Percentiles rank a stretch among this genome's conserved stretches.
phyloP scores from a whole-genome alignment of 2,888 invertebrate genomes.

The Acanthosepion pharaonis region DNA sequence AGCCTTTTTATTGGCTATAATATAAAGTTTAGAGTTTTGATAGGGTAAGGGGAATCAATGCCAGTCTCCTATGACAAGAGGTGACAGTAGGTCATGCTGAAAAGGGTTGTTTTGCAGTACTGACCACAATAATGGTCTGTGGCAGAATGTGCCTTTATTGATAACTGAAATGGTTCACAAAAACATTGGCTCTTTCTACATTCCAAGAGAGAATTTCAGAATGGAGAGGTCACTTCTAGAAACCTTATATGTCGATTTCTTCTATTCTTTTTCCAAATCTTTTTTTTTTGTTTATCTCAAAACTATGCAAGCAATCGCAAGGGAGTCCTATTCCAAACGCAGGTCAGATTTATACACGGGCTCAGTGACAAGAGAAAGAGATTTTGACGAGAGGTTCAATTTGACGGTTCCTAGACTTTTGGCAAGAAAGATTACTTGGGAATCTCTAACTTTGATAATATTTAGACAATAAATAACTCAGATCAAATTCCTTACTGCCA shows the following conservation, averaged over 20 bases:
- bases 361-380: neutral
- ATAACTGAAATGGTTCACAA: neutral
- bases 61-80: neutral
- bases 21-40: neutral
- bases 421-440: neutral
- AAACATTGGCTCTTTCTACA: neutral
- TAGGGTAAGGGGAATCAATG: neutral
- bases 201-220: neutral
- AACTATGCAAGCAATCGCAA: neutral
- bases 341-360: neutral
- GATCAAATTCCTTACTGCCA: neutral
- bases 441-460: neutral
- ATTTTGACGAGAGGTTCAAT: neutral
- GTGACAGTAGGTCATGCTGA: neutral
- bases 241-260: neutral
- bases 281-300: neutral
- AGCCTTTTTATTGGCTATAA: neutral
- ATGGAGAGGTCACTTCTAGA: neutral
- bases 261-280: neutral
- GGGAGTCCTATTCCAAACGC: neutral
- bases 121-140: neutral
- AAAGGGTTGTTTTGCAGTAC: neutral
- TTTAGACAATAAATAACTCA: neutral
- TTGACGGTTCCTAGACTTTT: constrained; percentile 11
- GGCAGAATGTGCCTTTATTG: neutral